phyloP scores from a whole-genome alignment of 30 jellyfish, hydroid and myxozoan species.

The Hydractinia echinata region DNA sequence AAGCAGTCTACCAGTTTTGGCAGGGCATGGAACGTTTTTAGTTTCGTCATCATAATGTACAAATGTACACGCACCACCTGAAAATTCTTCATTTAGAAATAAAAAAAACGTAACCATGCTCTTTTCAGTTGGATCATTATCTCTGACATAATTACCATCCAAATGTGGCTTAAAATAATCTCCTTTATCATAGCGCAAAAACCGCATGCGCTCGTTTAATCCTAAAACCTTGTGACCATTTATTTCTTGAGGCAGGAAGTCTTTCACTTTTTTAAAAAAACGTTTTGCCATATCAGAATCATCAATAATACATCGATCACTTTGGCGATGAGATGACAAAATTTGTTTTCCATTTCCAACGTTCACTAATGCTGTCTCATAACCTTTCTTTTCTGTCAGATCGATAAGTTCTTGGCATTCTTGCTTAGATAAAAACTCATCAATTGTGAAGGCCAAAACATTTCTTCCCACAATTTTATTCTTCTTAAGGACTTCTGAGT shows the following conservation, averaged over 20 bases:
- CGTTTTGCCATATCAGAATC: constrained; percentile 28
- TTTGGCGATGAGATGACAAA: constrained; percentile 20
- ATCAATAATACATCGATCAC: constrained; percentile 55
- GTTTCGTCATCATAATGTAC: background rate
- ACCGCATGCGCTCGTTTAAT: constrained; percentile 49
- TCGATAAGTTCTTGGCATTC: constrained; percentile 52
- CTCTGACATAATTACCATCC: constrained; percentile 51
- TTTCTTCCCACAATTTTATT: background rate
- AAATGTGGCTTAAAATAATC: constrained; percentile 58
- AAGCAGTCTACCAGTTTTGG: constrained; percentile 33
- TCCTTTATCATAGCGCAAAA: constrained; percentile 45
- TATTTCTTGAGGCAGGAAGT: constrained; percentile 32
- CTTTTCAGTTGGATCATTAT: constrained; percentile 38
- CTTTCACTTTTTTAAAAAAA: constrained; percentile 43
- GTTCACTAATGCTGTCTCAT: constrained; percentile 43
- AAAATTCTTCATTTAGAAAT: constrained; percentile 47
- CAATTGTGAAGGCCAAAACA: background rate
- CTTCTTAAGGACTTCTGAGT: background rate
- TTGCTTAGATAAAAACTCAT: background rate
- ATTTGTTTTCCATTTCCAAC: constrained; percentile 49
- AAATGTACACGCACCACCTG: constrained; percentile 26
- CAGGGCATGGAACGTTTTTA: background rate
- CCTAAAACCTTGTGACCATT: constrained; percentile 31
- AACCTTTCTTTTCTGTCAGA: constrained; percentile 48
- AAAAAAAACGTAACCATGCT: constrained; percentile 45